Conservation (phyloP, 2,888 invertebrate genomes). For the Pristionchus arcanus region DNA sequence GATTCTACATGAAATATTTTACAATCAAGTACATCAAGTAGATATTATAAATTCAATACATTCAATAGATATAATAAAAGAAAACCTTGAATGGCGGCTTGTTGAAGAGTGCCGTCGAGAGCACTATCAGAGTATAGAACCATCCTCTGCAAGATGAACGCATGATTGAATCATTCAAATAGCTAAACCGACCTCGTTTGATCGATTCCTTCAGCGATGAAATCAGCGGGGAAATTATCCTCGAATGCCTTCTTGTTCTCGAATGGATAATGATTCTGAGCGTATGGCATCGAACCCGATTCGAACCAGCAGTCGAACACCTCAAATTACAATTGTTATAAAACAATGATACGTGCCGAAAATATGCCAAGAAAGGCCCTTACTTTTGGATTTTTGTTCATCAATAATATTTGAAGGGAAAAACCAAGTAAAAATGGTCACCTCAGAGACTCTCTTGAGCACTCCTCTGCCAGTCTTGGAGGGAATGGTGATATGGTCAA, state of each 20-base stretch:
- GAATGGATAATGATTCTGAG: slow-evolving; percentile 96
- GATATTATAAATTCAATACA: neutral
- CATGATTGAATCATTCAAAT: neutral
- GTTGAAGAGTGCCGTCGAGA: slow-evolving; percentile 95
- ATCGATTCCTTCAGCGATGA: slow-evolving; percentile 93
- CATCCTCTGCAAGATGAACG: slow-evolving; percentile 72
- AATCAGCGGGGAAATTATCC: slow-evolving; percentile 96
- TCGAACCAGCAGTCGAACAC: slow-evolving; percentile 99
- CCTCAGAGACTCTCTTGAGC: slow-evolving; percentile 90
- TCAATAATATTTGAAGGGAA: neutral
- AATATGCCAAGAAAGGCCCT: too few species aligned
- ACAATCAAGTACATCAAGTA: too few species aligned
- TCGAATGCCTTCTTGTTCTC: slow-evolving; percentile 88
- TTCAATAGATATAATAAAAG: neutral
- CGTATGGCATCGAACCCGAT: slow-evolving; percentile 99
- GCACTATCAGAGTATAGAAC: slow-evolving; percentile 97
- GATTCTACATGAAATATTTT: slow-evolving; percentile 83
- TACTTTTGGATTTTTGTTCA: too few species aligned
- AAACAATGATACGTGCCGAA: too few species aligned
- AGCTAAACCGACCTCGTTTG: slow-evolving; percentile 59
- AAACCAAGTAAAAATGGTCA: neutral
- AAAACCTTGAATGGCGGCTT: slow-evolving; percentile 92
- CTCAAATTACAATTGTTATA: neutral
- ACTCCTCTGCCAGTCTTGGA: slow-evolving; percentile 90
- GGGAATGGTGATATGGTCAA: slow-evolving; percentile 94